A percentile compares a stretch with the other conserved stretches of the same genome.
Evolutionary conservation across 2,888 invertebrate species (phyloP).

Genomic region (Lamproptera curius): DNA sequence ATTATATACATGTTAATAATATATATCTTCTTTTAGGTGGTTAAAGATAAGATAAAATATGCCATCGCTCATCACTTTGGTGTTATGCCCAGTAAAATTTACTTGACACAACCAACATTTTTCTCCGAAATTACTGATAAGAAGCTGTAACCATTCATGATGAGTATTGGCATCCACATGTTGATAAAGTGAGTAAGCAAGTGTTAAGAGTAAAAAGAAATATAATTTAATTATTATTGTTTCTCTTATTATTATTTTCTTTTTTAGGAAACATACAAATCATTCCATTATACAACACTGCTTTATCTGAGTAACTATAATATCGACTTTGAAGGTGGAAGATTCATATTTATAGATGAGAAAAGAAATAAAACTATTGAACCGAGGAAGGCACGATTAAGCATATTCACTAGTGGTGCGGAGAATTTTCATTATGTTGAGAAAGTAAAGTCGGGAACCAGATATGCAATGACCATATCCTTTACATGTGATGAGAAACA

Average conservation of each 20-base stretch:
- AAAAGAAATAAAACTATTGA: slow-evolving; percentile 83
- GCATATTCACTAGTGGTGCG: slow-evolving; percentile 91
- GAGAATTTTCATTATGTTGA: slow-evolving; percentile 93
- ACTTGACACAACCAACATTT: slow-evolving; percentile 92
- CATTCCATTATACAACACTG: slow-evolving; percentile 92
- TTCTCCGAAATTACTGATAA: slow-evolving; percentile 87
- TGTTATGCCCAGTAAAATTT: slow-evolving; percentile 80
- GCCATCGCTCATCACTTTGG: slow-evolving; percentile 87
- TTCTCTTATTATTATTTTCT: slow-evolving; percentile 18
- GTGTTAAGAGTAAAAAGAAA: too few species aligned
- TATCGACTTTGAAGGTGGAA: slow-evolving; percentile 88
- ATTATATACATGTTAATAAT: too few species aligned
- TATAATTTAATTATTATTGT: too few species aligned
- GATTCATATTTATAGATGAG: slow-evolving; percentile 88
- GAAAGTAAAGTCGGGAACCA: slow-evolving; percentile 83
- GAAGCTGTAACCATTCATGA: slow-evolving; percentile 87
- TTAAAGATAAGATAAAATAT: slow-evolving; percentile 87
- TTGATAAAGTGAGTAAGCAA: slow-evolving; percentile 87
- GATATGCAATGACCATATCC: slow-evolving; percentile 91
- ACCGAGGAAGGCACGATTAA: slow-evolving; percentile 87
- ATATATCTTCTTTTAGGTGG: slow-evolving; percentile 58
- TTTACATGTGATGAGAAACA: slow-evolving; percentile 88
- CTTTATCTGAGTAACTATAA: slow-evolving; percentile 87
- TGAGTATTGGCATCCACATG: slow-evolving; percentile 94
- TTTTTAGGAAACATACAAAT: slow-evolving; percentile 88